Evolutionary conservation across 2,113 vertebrate genomes (phyloP).

Genomic region (Zapus hudsonius): DNA sequence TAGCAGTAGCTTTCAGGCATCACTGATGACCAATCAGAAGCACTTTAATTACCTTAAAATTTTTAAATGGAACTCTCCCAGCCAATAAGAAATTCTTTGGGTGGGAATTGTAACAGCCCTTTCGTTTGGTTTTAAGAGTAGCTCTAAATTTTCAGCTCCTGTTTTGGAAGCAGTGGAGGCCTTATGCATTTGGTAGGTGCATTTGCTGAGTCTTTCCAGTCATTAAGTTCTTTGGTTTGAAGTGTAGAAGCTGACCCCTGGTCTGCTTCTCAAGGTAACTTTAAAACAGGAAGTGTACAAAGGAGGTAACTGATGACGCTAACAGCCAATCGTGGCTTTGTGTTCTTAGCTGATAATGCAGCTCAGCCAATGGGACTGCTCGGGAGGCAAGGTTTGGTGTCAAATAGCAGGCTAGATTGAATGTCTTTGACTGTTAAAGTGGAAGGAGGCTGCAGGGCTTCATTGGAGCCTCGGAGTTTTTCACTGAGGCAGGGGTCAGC

Average conservation of each 20-base stretch:
- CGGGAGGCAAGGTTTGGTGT: conserved; percentile 86
- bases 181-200: conserved; percentile 25
- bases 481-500: conserved; percentile 91
- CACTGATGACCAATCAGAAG: conserved; percentile 62
- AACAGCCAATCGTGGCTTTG: conserved; percentile 78
- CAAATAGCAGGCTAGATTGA: conserved; percentile 96
- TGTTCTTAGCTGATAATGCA: conserved; percentile 71
- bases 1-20: conserved; percentile 66
- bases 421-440: conserved; percentile 97
- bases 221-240: conserved; percentile 73
- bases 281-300: conserved; percentile 96
- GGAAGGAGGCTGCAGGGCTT: conserved; percentile 93
- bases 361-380: conserved; percentile 84
- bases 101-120: conserved; percentile 48
- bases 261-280: conserved; percentile 99
- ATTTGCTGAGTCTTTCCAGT: conserved; percentile 66
- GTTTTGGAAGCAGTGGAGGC: conserved; percentile 28
- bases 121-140: conserved; percentile 50
- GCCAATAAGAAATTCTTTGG: conserved; percentile 74
- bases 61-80: conserved; percentile 70
- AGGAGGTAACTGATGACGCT: conserved; percentile 82
- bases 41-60: conserved; percentile 69
- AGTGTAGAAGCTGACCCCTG: conserved; percentile 94
- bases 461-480: conserved; percentile 91
- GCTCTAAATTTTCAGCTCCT: conserved; percentile 41